Evolutionary conservation across 2,113 vertebrate species (phyloP), one percentile per base, ranked within the genome.

Genomic region (Zootoca vivipara): DNA sequence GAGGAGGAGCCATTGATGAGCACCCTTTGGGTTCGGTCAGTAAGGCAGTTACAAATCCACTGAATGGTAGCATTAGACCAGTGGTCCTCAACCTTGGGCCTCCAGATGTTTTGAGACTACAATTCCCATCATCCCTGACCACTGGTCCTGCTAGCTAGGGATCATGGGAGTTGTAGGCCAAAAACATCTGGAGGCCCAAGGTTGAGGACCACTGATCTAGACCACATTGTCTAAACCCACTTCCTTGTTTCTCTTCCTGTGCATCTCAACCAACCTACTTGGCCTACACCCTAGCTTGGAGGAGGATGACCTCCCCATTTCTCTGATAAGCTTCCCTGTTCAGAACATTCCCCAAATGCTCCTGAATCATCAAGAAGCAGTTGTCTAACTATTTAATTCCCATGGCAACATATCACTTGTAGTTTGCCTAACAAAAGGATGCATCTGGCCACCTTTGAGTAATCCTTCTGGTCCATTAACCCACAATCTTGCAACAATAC

Each of bases 341-440:
- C 5, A 58, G 52, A 56, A 79, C 24, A 79, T 56, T 20, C 46
- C 7, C 30, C 12, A n/a, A 73, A 73, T 4, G 1, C 13, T 35
- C 22, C 13, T 35, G 13, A n/a, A n/a, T 56, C 28, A n/a, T 56
- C 28, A 16, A 78, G 13, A 30, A 79, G 28, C 13, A 78, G 42
- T 13, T 78, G 40, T 75, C 20, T 42, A 52, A 42, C 74, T 69
- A 69, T 28, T 77, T 56, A 38, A 62, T 65, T 67, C 62, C 62
- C 62, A 64, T 82, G 62, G 80, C 38, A 70, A 69, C 65, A 7
- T 83, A 83, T 83, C 38, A 46, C 16, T 38, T 46, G 24, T 70
- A 70, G 40, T 83, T 84, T 84, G 46, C 40, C 18, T 33, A 83
- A 83, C 28, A 52, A 83, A 83, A 83, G 82, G 40, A 83, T 46